Percentiles rank a stretch among this genome's conserved stretches.
phyloP scores from a whole-genome alignment of 2,888 invertebrate genomes.

The Phaedon cochleariae region DNA sequence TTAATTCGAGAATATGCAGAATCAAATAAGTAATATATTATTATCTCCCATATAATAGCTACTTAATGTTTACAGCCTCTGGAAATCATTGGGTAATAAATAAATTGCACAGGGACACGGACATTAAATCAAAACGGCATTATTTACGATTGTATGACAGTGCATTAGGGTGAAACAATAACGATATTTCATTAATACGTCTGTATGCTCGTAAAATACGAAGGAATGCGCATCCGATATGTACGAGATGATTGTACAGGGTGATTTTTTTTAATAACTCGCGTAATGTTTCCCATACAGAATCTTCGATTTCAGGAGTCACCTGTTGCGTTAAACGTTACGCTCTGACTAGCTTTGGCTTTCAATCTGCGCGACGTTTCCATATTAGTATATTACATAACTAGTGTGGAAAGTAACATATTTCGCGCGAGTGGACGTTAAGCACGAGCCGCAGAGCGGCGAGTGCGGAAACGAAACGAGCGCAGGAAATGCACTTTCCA shows the following conservation, averaged over 20 bases:
- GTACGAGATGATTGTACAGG: background rate
- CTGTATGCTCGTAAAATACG: conserved; percentile 10
- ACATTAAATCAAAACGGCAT: conserved; percentile 58
- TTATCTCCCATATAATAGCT: conserved; percentile 56
- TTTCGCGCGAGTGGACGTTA: no score
- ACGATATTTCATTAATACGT: conserved; percentile 40
- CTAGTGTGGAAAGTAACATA: no score
- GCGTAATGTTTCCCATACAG: no score
- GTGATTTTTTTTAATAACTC: background rate
- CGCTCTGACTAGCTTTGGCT: no score
- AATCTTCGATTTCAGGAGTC: background rate
- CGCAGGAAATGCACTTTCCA: no score
- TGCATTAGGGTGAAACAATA: conserved; percentile 53
- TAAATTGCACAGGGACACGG: conserved; percentile 56
- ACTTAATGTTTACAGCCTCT: conserved; percentile 59
- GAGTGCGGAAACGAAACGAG: no score
- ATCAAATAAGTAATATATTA: background rate
- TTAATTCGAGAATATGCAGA: background rate
- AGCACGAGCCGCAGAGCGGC: no score
- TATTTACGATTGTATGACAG: conserved; percentile 55
- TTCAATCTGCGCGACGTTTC: no score
- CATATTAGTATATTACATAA: no score
- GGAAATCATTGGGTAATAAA: conserved; percentile 54
- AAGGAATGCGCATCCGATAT: background rate
- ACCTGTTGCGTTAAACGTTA: no score